Evolutionary conservation across 2,888 invertebrate genomes (phyloP), one percentile per base, ranked within the genome.

Genomic region (Notodonta dromedarius): DNA sequence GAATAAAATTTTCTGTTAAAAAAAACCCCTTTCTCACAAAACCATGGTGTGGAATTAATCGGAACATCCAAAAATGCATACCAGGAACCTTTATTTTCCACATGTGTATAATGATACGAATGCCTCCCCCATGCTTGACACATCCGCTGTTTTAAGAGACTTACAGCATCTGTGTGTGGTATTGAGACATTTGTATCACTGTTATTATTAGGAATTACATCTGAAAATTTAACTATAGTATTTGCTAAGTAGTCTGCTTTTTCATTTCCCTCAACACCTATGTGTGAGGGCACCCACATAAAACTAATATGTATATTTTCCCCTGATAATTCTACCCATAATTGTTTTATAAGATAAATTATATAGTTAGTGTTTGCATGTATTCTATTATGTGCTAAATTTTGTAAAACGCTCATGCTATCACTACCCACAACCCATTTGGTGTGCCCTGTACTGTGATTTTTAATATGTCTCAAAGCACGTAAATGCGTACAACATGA

Each of bases 181-280:
- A 53, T 39, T 13, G 16, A 53, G 13, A 53, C 13, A 35, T 53
- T 53, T 13, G 16, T 13, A 39, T 16, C n/a, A 53, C 35, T 35
- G 53, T 13, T 35, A 35, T 32, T 35, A 51, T 51, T 8, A 11
- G 51, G 16, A 13, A 35, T 39, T 12, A 39, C 14, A 46, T 51
- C 32, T 13, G 32, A 54, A 59, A 46, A 44, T 35, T 53, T 44
- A 42, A 44, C 54, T 44, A 63, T 63, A n/a, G 46, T 53, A 48
- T 50, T 59, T 16, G 66, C 66, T 16, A 66, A 44, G n/a, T 35
- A 52, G 46, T 67, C 66, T 9, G 56, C 62, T 57, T 58, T 58
- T 52, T 52, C 52, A 24, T 52, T 52, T 4, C 52, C 52, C 24
- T 12, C 14, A 12, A 52, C 52, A 7, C 52, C 24, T 11, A 24